Percentiles rank a stretch among this genome's conserved stretches.
phyloP scores from a whole-genome alignment of 2,113 vertebrate species.

The Ploceus nigricollis region DNA sequence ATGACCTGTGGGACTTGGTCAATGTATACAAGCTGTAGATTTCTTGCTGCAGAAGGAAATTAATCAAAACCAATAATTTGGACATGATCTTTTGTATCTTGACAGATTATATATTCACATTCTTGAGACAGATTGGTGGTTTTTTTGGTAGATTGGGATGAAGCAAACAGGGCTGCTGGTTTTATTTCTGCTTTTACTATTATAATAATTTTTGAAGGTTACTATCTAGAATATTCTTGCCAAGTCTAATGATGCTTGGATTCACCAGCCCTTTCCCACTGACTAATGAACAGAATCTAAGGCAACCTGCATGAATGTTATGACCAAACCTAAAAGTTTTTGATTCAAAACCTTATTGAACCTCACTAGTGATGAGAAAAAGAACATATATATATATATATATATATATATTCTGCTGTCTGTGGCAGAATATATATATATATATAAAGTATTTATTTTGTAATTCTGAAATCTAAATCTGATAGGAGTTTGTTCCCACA shows the following conservation, averaged over 20 bases:
- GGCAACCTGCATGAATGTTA: neutral
- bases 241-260: neutral
- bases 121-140: neutral
- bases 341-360: neutral
- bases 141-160: neutral
- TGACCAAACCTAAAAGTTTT: neutral
- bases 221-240: neutral
- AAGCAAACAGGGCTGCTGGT: neutral
- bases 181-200: neutral
- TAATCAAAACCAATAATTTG: neutral
- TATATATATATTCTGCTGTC: neutral
- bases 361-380: neutral
- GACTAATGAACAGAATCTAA: neutral
- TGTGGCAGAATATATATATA: neutral
- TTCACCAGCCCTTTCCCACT: neutral
- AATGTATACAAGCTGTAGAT: neutral
- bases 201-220: neutral
- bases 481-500: neutral
- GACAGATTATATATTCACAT: neutral
- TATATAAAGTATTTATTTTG: neutral
- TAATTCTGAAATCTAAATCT: neutral
- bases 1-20: neutral
- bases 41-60: neutral
- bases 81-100: neutral
- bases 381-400: neutral